Evolutionary conservation across 2,797 vertebrate genomes (phyloP).

Genomic region (Arnoldichthys spilopterus): DNA sequence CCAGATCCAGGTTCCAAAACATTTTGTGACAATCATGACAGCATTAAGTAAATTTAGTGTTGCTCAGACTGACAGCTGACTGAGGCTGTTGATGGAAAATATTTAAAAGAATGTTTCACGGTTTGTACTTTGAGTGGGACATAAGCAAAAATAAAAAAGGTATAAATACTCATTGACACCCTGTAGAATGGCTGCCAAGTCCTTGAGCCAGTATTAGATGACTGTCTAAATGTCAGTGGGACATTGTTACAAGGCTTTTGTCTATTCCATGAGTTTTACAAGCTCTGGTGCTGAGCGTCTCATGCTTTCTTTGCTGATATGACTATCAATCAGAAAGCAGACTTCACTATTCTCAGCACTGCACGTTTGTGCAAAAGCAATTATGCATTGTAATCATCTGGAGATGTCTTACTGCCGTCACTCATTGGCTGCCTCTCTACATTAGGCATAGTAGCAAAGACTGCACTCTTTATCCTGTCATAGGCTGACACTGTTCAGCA

Average conservation of each 20-base stretch:
- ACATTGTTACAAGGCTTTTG: slow-evolving; percentile 27
- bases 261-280: slow-evolving; percentile 34
- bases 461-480: slow-evolving; percentile 23
- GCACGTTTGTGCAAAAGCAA: slow-evolving; percentile 9
- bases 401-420: neutral
- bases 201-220: slow-evolving; percentile 27
- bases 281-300: slow-evolving; percentile 10
- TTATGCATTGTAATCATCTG: slow-evolving; percentile 12
- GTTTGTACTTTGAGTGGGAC: neutral
- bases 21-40: slow-evolving; percentile 2
- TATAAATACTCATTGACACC: slow-evolving; percentile 14
- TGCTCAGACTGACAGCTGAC: neutral
- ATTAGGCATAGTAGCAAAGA: slow-evolving; percentile 23
- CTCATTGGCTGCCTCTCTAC: neutral
- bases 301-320: slow-evolving; percentile 13
- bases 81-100: slow-evolving; percentile 1
- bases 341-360: slow-evolving; percentile 9
- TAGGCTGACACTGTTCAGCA: slow-evolving; percentile 19
- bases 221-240: slow-evolving; percentile 46
- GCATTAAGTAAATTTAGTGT: slow-evolving; percentile 5
- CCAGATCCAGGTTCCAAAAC: neutral
- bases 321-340: slow-evolving; percentile 22
- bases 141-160: neutral
- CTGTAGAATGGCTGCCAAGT: slow-evolving; percentile 24
- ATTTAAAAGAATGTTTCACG: slow-evolving; percentile 4